These are phyloP conservation scores for Acleris cristana DNA, from an alignment of 2,888 invertebrate species.

Conservation along the genomic window DNA sequence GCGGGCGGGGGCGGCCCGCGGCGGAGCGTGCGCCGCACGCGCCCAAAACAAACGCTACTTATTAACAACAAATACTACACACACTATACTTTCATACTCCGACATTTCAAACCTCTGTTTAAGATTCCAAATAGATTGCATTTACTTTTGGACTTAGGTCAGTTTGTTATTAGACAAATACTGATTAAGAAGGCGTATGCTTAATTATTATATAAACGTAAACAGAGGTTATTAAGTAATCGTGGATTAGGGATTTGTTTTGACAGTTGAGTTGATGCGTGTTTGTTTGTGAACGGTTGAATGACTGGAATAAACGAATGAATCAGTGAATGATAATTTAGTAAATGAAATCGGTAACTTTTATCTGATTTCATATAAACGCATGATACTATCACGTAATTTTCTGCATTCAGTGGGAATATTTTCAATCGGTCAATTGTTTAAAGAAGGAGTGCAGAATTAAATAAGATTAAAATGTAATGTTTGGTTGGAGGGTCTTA, in stretches of 20 bases:
- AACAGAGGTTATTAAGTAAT: slow-evolving; percentile 8
- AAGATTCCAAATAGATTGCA: not conserved
- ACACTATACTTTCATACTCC: not conserved
- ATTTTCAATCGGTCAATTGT: too few species aligned
- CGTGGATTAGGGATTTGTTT: slow-evolving; percentile 4
- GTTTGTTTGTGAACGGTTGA: not conserved
- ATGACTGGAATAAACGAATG: not conserved
- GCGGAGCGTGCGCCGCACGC: not conserved
- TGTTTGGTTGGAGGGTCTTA: too few species aligned
- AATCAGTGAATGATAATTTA: not conserved
- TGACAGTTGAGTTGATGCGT: slow-evolving; percentile 8
- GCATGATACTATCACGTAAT: too few species aligned
- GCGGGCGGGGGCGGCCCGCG: not conserved
- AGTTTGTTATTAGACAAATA: not conserved
- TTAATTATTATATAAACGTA: not conserved
- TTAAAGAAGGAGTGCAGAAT: too few species aligned
- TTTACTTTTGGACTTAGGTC: not conserved
- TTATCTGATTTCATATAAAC: too few species aligned
- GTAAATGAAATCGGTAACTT: not conserved
- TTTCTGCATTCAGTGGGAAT: too few species aligned
- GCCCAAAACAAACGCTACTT: not conserved
- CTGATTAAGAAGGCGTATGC: not conserved
- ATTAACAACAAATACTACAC: not conserved
- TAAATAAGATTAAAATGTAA: too few species aligned
- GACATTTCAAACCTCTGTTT: not conserved